Base-by-base conservation (phyloP, 1,140 invertebrate genomes). In the Papilio xuthus region DNA sequence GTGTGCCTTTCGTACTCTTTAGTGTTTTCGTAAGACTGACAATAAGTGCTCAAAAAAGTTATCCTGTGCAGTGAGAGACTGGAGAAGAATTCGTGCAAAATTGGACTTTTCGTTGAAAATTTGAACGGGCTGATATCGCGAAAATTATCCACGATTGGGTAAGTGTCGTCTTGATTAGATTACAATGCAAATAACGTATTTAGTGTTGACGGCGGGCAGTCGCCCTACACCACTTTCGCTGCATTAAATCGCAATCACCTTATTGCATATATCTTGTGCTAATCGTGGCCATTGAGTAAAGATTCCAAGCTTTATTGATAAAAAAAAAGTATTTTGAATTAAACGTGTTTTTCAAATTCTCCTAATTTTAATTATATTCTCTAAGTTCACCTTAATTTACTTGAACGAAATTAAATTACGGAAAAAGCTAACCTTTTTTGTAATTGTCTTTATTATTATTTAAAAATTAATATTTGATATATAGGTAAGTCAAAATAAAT, bases 101-200 rank as follows among this genome's bases (percentile, higher is more conserved):
- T 88, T 88, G 92, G 90, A 91, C 89, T 88, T 88, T 90, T 90
- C 79, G 81, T 83, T 85, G 74, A 86, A 82, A 86, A 86, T 86
- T 86, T 89, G 82, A 86, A 83, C 79, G 82, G 82, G 82, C 88
- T 86, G 90, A 90, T 93, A 92, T 84, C 88, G 89, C 88, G 83
- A 89, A 92, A 92, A 89, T 91, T 88, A 92, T 92, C 89, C 92
- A 92, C 91, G 86, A 94, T 94, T 93, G 90, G 92, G 92, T 94
- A 89, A 94, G 92, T 92, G 80, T 85, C 87, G 89, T 88, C 87
- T 88, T 85, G 92, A 94, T 94, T 93, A 94, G 89, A 93, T 94
- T 92, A 93, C 89, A 88, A 92, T 93, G 90, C 89, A 92, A 94
- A 91, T 93, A 90, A 92, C 92, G 86, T 88, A 83, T 87, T 83